A percentile compares a stretch with the other conserved stretches of the same genome.
Conservation (phyloP, 2,888 invertebrate genomes). For the Trimorus sp. region DNA sequence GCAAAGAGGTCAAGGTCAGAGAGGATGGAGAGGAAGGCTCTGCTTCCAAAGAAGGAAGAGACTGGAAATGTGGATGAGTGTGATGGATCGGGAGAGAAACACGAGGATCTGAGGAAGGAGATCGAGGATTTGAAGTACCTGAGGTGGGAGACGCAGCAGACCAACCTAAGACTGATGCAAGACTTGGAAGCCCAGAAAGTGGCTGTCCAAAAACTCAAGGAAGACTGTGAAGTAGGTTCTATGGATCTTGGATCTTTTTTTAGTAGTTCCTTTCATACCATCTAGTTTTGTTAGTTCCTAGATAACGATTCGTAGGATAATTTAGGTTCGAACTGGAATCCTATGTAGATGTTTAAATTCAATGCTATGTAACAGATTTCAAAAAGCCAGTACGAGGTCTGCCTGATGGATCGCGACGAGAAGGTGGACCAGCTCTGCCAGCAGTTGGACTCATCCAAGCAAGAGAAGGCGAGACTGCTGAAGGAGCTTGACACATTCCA, state of each 20-base stretch:
- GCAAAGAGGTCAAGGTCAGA: slow-evolving; percentile 31
- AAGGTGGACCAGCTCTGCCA: slow-evolving; percentile 67
- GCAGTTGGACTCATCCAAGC: slow-evolving; percentile 70
- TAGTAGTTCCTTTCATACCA: not conserved
- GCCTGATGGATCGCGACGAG: slow-evolving; percentile 66
- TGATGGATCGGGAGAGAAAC: slow-evolving; percentile 3
- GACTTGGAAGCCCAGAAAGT: slow-evolving; percentile 72
- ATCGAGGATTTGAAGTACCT: slow-evolving; percentile 69
- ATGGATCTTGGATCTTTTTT: not conserved
- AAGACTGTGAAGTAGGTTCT: slow-evolving; percentile 72
- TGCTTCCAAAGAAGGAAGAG: not conserved
- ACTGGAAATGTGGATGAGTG: not conserved
- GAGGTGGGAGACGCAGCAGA: slow-evolving; percentile 66
- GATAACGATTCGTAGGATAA: no score
- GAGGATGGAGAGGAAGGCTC: slow-evolving; percentile 19
- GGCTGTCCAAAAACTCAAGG: slow-evolving; percentile 70
- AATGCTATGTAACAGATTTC: slow-evolving; percentile 60
- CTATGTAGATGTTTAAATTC: no score
- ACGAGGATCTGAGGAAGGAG: slow-evolving; percentile 59
- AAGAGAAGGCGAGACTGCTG: slow-evolving; percentile 71
- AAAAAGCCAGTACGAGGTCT: slow-evolving; percentile 68
- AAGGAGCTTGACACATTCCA: slow-evolving; percentile 73
- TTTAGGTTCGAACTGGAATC: no score
- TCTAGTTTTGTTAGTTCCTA: no score
- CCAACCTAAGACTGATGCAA: slow-evolving; percentile 70